A percentile compares a stretch with the other conserved stretches of the same genome.
phyloP scores from a whole-genome alignment of 2,797 vertebrate genomes.

The Mycteria americana region DNA sequence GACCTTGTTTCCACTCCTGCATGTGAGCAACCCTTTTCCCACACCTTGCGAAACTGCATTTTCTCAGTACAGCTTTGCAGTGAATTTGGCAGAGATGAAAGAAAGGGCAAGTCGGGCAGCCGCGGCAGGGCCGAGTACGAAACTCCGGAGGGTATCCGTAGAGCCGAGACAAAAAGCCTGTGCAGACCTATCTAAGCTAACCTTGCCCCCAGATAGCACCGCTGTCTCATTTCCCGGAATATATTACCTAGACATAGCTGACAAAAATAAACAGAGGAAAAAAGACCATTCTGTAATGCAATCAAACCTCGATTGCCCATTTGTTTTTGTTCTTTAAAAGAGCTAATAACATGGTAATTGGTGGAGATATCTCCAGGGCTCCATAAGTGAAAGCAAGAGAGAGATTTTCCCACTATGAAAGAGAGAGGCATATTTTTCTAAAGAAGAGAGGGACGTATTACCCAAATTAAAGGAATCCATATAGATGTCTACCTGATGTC shows the following conservation, averaged over 20 bases:
- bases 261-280: not conserved
- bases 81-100: not conserved
- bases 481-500: not conserved
- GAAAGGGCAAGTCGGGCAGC: not conserved
- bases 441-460: not conserved
- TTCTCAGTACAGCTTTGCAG: not conserved
- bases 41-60: not conserved
- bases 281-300: not conserved
- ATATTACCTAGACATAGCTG: not conserved
- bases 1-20: not conserved
- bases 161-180: not conserved
- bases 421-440: not conserved
- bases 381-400: not conserved
- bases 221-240: not conserved
- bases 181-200: not conserved
- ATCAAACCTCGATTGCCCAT: constrained; percentile 5
- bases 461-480: not conserved
- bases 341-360: constrained; percentile 23
- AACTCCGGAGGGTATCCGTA: not conserved
- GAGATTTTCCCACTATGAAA: not conserved
- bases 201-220: not conserved
- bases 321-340: constrained; percentile 30
- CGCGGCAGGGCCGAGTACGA: accelerated
- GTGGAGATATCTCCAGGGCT: constrained; percentile 24
- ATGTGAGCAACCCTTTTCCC: not conserved